Evolutionary conservation across 1,140 invertebrate species (phyloP), one percentile per base, ranked within the genome.

Genomic region (Papilio aristodemus): DNA sequence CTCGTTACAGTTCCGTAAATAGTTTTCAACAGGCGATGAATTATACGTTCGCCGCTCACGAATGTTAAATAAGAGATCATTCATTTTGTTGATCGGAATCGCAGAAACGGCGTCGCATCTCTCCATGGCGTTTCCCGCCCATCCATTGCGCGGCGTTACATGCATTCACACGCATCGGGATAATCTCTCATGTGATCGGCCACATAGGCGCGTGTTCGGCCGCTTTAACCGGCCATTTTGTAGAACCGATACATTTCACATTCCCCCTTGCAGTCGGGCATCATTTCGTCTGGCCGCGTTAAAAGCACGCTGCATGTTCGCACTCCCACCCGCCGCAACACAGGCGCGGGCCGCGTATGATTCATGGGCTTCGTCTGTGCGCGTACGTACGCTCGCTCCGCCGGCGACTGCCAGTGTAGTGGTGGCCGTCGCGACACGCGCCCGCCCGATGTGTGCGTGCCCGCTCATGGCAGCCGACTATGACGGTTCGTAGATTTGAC

Each of bases 401-500:
- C 82, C 83, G 83, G 82, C 80, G 76, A 10, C 70, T 89, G 85
- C 85, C 86, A 90, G 89, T 91, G 89, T 91, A 83, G 83, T 88
- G 37, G 89, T 91, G 85, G 67, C 81, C 73, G 77, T 86, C 74
- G 78, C 22, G 77, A 78, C 79, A 81, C 73, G 80, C 75, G 80
- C 76, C 79, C 84, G 82, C 54, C 76, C 63, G 69, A 32, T 90
- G 87, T 89, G 89, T 85, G 87, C 80, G 78, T 76, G 79, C 77
- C 82, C 81, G 85, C 86, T 91, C 87, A 89, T 89, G 87, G 86
- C 89, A 89, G 81, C 87, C 76, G 86, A 87, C 87, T 91, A 91
- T 90, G 87, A 91, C 87, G 89, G 86, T 86, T 86, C 89, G 89
- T 90, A 91, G 89, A 91, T 91, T 90, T 91, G 89, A 91, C 89